A percentile compares a stretch with the other conserved stretches of the same genome.
Conservation (phyloP, 2,888 invertebrate species). For the Petrophora chlorosata region DNA sequence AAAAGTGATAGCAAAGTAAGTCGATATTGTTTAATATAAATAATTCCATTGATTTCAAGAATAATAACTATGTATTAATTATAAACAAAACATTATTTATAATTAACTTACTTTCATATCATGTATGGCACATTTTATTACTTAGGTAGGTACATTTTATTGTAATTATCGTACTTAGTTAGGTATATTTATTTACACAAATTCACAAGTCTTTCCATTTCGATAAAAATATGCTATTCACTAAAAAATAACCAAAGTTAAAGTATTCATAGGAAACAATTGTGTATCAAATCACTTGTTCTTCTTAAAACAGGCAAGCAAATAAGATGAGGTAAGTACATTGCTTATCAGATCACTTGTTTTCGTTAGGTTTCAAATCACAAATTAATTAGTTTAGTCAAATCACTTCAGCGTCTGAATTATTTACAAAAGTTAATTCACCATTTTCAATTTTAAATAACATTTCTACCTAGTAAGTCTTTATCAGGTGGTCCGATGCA, state of each 20-base stretch:
- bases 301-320: too few species aligned
- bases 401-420: neutral
- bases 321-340: too few species aligned
- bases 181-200: constrained; percentile 13
- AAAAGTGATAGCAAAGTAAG: too few species aligned
- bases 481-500: constrained; percentile 74
- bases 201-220: constrained; percentile 33
- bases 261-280: too few species aligned
- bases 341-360: too few species aligned
- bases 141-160: too few species aligned
- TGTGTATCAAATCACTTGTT: neutral
- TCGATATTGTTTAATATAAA: too few species aligned
- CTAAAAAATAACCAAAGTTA: too few species aligned
- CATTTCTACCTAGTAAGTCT: constrained; percentile 65
- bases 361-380: too few species aligned
- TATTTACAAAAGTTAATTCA: neutral
- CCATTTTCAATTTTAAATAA: neutral
- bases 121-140: constrained; percentile 23
- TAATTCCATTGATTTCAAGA: too few species aligned
- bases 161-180: neutral
- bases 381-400: too few species aligned
- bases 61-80: too few species aligned
- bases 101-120: neutral
- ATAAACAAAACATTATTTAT: neutral
- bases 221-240: constrained; percentile 23